phyloP scores from a whole-genome alignment of 2,797 vertebrate species.

The Cossypha dichroa region DNA sequence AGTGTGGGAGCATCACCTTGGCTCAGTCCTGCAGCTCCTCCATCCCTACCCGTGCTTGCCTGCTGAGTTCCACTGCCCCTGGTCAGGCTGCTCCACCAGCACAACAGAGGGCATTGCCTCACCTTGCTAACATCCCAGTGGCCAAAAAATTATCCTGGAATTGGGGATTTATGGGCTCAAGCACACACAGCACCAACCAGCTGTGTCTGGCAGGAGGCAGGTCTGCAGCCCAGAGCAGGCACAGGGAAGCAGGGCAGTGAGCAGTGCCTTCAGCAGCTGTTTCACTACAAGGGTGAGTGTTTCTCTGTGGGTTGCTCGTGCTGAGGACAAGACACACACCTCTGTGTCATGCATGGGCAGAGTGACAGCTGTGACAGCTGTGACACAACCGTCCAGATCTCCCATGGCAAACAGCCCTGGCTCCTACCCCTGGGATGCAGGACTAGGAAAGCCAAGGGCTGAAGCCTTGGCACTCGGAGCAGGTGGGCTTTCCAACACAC shows the following conservation, averaged over 20 bases:
- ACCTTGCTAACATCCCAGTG: too few species aligned
- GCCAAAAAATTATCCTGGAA: neutral
- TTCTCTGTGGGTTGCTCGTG: fast-evolving
- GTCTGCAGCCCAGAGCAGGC: neutral
- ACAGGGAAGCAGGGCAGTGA: neutral
- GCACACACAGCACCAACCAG: neutral
- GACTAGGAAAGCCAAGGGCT: neutral
- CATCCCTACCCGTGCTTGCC: fast-evolving
- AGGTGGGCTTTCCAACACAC: neutral
- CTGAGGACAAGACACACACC: neutral
- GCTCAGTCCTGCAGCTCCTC: neutral
- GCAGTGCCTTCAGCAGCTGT: neutral
- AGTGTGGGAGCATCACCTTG: neutral
- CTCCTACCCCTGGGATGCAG: neutral
- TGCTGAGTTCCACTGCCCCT: neutral
- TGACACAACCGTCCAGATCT: fast-evolving
- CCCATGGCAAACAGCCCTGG: neutral
- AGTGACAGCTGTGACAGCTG: neutral
- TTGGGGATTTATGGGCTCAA: neutral
- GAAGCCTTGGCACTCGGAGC: neutral
- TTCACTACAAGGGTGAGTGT: neutral
- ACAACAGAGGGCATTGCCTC: neutral
- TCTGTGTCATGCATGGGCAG: neutral
- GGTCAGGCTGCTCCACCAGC: neutral
- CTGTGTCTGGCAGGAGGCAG: neutral